phyloP scores from a whole-genome alignment of 2,797 vertebrate species.

The Cichlasoma orientale region DNA sequence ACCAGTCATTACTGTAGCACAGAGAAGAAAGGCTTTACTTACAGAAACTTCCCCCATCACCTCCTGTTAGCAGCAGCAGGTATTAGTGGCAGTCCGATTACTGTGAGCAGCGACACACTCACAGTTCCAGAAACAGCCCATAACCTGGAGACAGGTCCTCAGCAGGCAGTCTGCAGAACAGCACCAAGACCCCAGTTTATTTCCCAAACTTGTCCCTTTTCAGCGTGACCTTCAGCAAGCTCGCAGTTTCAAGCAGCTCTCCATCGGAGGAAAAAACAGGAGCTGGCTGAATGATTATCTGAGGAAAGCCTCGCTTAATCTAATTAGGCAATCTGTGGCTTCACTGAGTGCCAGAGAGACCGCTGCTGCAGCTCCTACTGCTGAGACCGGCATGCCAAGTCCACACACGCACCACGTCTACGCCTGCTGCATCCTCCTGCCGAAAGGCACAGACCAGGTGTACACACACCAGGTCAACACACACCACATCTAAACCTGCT shows the following conservation, averaged over 20 bases:
- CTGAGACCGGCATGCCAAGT: conserved; percentile 22
- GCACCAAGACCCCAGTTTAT: conserved; percentile 37
- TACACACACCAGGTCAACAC: neutral
- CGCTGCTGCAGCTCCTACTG: conserved; percentile 58
- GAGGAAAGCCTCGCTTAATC: conserved; percentile 91
- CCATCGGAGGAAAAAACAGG: conserved; percentile 79
- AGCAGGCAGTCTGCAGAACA: conserved; percentile 18
- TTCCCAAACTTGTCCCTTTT: conserved; percentile 46
- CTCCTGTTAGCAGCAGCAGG: conserved; percentile 71
- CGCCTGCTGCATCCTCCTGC: conserved; percentile 1
- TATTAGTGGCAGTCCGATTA: conserved; percentile 61
- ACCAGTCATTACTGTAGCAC: neutral
- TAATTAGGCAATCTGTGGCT: conserved; percentile 88
- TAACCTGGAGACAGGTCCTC: conserved; percentile 50
- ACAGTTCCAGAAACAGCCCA: conserved; percentile 61
- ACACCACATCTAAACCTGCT: neutral
- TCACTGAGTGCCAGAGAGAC: conserved; percentile 62
- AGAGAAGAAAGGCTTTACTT: conserved; percentile 56
- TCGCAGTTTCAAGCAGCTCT: conserved; percentile 53
- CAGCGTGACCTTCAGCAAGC: conserved; percentile 84
- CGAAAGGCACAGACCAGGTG: neutral
- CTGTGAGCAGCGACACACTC: conserved; percentile 47
- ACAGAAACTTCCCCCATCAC: conserved; percentile 74
- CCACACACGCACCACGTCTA: neutral
- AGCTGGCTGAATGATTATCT: conserved; percentile 89